Evolutionary conservation across 2,797 vertebrate genomes (phyloP), one percentile per base, ranked within the genome.

Genomic region (Sphenopsis melanotis): DNA sequence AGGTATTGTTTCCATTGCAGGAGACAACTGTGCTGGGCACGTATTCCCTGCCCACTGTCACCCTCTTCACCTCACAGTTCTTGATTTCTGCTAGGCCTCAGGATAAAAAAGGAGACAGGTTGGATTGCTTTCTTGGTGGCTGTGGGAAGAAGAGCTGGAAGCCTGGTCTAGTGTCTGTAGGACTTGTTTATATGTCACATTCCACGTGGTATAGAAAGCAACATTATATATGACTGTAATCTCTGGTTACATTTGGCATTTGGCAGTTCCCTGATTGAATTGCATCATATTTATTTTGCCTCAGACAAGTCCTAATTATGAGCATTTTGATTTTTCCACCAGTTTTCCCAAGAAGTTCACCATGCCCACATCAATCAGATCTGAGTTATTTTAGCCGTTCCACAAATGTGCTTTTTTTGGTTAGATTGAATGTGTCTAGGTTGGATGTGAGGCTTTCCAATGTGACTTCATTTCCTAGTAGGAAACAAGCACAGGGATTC

Each of bases 381-480:
- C 37, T 81, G 46, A 68, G 83, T 89, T 83, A 85, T 68, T 80
- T 60, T 72, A 66, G 37, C 44, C 36, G 23, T 71, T 87, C 50
- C 87, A 70, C 87, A 92, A 77, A 81, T 61, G 64, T 71, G 42
- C 20, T 87, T 80, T 86, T 82, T 89, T 81, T 78, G 50, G 71
- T 93, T 75, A 83, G 69, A 26, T 4, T 91, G 83, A 83, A 65
- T 81, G 39, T 26, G 34, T 68, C 46, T 89, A 55, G 65, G 87
- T 46, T 68, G 26, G 53, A 89, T 39, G 32, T 39, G 76, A 87
- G 72, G 72, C 87, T 95, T 95, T 91, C 61, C 64, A 81, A 11
- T 34, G 64, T 91, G 50, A 95, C 53, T 89, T 94, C 68, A 94
- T 85, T 93, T 95, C 90, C 81, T 78, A 85, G 26, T 32, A 55